A percentile compares a stretch with the other conserved stretches of the same genome.
Conservation (phyloP, 2,888 invertebrate genomes). For the Conomelus anceps region DNA sequence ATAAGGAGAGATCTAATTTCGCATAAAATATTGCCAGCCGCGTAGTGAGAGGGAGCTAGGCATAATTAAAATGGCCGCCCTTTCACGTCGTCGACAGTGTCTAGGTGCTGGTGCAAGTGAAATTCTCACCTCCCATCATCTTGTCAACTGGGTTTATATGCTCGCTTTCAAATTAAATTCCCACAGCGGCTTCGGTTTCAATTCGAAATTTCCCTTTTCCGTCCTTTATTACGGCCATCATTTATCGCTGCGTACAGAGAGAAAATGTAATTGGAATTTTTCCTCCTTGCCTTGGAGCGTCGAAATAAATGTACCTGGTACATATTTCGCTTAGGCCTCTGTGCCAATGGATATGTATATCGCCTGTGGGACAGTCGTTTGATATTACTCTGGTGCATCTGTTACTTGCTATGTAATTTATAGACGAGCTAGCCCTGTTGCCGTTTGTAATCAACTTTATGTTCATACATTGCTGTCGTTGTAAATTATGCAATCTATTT, state of each 20-base stretch:
- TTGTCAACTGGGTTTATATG: neutral
- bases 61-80: neutral
- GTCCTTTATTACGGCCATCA: neutral
- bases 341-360: neutral
- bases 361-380: neutral
- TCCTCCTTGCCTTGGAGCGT: neutral
- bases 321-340: neutral
- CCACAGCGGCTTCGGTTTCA: neutral
- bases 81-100: too few species aligned
- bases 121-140: neutral
- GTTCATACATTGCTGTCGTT: neutral
- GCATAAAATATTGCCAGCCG: neutral
- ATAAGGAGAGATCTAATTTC: neutral
- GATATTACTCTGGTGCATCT: neutral
- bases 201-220: neutral
- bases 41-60: neutral
- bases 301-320: neutral
- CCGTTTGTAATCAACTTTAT: neutral
- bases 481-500: neutral
- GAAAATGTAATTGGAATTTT: neutral
- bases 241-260: neutral
- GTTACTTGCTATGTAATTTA: neutral
- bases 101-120: neutral
- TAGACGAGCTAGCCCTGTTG: neutral
- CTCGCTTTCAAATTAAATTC: neutral